Base-by-base conservation (phyloP, 2,888 invertebrate species). In the Acanthosoma haemorrhoidale region DNA sequence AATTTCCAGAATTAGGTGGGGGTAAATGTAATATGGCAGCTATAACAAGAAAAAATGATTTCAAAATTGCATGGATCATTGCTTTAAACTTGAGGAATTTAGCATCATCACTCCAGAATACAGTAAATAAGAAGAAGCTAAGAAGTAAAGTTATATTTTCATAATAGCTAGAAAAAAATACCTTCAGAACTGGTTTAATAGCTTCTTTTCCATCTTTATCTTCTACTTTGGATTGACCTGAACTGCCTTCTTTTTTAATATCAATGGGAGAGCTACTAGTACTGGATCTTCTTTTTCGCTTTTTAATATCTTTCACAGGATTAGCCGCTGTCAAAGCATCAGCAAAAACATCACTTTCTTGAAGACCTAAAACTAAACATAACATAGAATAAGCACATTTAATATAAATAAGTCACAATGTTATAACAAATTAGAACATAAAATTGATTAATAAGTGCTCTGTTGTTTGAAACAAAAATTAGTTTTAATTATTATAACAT, bases 281-380 rank as follows among this genome's bases (percentile, higher is more conserved):
- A 75, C 88, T 88, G 0, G 86, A 84, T 51, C 90, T 84, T 57
- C 92, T 86, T 80, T 92, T 92, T 70, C 90, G 84, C 78, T 93
- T 94, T 76, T 88, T 87, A 1, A 87, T 85, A 74, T 90, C 88
- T 79, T 91, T 84, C 84, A 83, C 89, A 81, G 79, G 82, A 29
- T 88, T 87, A 6, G 91, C 89, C 1, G 88, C 87, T 2, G 90
- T 90, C 36, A 96, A 82, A 0, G 94, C 94, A 80, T 95, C 94
- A 89, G 94, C 94, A 79, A 96, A 96, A 81, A 94, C 88, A 77
- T 92, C 92, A 78, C 94, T 94, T 80, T 96, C 96, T 78, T 92
- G 88, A 60, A 96, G 81, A 75, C 89, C 91, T 89, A 84, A 75
- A 84, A 79, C 75, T 73, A 74, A 76, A 75, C 66, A 69, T 11